phyloP scores from a whole-genome alignment of 2,113 vertebrate species.

The Pedetes capensis region DNA sequence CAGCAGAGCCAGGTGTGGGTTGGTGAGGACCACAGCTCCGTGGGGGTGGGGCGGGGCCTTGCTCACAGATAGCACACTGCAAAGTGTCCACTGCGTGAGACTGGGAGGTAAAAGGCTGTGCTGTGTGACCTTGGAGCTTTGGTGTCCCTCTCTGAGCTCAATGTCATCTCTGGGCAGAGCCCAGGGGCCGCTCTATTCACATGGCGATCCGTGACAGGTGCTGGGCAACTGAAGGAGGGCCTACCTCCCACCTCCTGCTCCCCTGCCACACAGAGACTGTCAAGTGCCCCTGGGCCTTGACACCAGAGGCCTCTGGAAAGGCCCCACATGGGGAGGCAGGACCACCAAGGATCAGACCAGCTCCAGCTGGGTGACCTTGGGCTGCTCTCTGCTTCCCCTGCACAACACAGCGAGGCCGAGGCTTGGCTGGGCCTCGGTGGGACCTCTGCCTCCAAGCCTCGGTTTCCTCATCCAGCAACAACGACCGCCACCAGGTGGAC shows the following conservation, averaged over 20 bases:
- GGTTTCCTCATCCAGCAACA: not conserved
- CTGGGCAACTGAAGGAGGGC: not conserved
- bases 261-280: no score
- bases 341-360: not conserved
- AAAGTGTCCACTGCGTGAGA: not conserved
- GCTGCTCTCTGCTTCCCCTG: not conserved
- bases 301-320: no score
- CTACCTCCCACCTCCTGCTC: not conserved
- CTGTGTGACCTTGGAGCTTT: conserved; percentile 64
- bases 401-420: not conserved
- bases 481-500: not conserved
- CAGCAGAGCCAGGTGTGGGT: not conserved
- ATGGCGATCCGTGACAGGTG: not conserved
- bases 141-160: conserved; percentile 61
- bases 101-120: not conserved
- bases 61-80: not conserved
- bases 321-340: not conserved
- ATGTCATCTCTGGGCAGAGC: not conserved
- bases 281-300: no score
- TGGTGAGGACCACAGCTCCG: not conserved
- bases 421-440: not conserved
- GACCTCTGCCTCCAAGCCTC: not conserved
- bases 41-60: not conserved
- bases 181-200: not conserved
- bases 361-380: conserved; percentile 47